Evolutionary conservation across 2,113 vertebrate genomes (phyloP).

Genomic region (Lathamus discolor): DNA sequence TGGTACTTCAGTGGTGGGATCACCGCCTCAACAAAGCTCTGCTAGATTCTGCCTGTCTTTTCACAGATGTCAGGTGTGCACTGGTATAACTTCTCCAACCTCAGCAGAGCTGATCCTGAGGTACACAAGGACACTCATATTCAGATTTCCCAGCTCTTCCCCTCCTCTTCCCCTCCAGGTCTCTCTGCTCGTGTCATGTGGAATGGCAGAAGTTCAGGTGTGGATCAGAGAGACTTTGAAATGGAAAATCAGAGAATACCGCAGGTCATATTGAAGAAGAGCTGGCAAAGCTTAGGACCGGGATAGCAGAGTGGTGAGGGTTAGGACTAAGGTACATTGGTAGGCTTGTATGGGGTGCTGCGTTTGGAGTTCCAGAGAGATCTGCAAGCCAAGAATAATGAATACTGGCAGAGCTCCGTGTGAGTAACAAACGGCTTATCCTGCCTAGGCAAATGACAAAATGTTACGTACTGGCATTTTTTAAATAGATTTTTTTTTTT

Average conservation of each 20-base stretch:
- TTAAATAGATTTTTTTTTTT: neutral
- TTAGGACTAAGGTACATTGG: neutral
- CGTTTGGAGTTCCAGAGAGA: constrained; percentile 6
- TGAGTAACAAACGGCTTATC: constrained; percentile 21
- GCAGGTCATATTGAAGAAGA: constrained; percentile 2
- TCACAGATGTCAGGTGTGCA: constrained; percentile 42
- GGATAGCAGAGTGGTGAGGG: neutral
- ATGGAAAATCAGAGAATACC: constrained; percentile 59
- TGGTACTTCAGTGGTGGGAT: constrained; percentile 9
- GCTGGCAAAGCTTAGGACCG: constrained; percentile 20
- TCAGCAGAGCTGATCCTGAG: neutral
- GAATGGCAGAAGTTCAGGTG: constrained; percentile 45
- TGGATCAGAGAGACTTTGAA: constrained; percentile 57
- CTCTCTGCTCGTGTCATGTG: constrained; percentile 29
- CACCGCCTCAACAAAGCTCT: neutral
- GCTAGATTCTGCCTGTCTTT: constrained; percentile 42
- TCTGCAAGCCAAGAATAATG: constrained; percentile 45
- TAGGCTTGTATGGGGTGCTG: neutral
- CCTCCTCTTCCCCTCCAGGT: neutral
- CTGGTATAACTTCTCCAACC: neutral
- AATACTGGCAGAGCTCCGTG: neutral
- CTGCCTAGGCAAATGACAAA: constrained; percentile 48
- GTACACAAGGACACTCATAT: neutral
- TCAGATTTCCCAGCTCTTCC: neutral
- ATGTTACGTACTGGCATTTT: constrained; percentile 22